Percentiles rank a stretch among this genome's conserved stretches.
phyloP scores from a whole-genome alignment of 2,888 invertebrate species.

The Polyommatus iphigenia region DNA sequence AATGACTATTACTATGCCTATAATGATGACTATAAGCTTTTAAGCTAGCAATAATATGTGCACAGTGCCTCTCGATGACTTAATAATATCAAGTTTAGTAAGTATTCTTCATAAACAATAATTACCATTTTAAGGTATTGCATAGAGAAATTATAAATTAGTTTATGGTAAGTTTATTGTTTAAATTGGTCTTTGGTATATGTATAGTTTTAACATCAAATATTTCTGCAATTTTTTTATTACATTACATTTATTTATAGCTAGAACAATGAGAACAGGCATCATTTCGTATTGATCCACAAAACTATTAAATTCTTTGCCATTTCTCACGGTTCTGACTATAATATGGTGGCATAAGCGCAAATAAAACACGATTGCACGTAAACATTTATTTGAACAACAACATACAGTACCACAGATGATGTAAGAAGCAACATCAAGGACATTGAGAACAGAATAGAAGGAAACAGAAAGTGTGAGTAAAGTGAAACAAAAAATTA shows the following conservation, averaged over 20 bases:
- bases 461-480: conserved; percentile 30
- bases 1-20: no score
- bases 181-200: no score
- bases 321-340: background rate
- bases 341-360: conserved; percentile 51
- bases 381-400: conserved; percentile 71
- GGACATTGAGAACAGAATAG: conserved; percentile 30
- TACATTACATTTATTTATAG: background rate
- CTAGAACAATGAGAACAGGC: background rate
- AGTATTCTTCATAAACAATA: no score
- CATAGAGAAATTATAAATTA: no score
- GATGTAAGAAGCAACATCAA: conserved; percentile 22
- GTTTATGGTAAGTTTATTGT: no score
- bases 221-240: background rate
- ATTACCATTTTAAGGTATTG: no score
- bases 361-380: conserved; percentile 73
- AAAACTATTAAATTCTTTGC: background rate
- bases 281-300: background rate
- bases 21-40: background rate
- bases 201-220: background rate
- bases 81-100: background rate
- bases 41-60: background rate
- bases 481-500: conserved; percentile 20
- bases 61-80: background rate
- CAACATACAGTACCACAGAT: conserved; percentile 29